Conservation (phyloP, 2,113 vertebrate species). For the Siniperca knerii region DNA sequence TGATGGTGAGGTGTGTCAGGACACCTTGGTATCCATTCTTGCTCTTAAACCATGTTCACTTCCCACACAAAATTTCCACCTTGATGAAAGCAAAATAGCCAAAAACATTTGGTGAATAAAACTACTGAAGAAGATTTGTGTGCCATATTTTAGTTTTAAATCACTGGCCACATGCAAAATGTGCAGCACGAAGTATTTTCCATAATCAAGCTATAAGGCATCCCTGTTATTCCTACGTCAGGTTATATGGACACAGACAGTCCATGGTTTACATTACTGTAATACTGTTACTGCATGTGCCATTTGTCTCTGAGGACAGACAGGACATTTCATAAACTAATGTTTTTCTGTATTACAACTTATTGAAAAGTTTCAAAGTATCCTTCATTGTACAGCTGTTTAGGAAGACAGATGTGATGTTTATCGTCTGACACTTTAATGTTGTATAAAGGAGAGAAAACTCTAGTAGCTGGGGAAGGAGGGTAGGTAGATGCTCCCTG, state of each 20-base stretch:
- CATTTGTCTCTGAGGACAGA: background rate
- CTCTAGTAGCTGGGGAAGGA: background rate
- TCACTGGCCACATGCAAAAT: too few species aligned
- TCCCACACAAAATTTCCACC: too few species aligned
- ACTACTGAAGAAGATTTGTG: too few species aligned
- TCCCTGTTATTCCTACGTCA: background rate
- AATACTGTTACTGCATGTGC: background rate
- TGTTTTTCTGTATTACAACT: background rate
- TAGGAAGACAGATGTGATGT: background rate
- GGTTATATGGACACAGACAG: background rate
- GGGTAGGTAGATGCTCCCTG: background rate
- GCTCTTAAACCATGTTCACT: background rate
- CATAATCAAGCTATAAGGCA: background rate
- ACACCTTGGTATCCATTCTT: background rate
- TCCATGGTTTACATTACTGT: background rate
- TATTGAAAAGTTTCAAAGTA: background rate
- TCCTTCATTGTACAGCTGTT: background rate
- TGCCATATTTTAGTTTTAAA: too few species aligned
- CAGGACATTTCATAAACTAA: background rate
- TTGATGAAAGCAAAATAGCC: too few species aligned
- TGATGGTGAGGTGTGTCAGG: background rate
- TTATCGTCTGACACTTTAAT: background rate
- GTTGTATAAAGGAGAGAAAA: background rate
- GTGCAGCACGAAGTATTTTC: background rate
- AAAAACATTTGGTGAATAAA: too few species aligned